Percentiles rank a stretch among this genome's conserved stretches.
Evolutionary conservation across 2,113 vertebrate species (phyloP).

Genomic region (Caloenas nicobarica): DNA sequence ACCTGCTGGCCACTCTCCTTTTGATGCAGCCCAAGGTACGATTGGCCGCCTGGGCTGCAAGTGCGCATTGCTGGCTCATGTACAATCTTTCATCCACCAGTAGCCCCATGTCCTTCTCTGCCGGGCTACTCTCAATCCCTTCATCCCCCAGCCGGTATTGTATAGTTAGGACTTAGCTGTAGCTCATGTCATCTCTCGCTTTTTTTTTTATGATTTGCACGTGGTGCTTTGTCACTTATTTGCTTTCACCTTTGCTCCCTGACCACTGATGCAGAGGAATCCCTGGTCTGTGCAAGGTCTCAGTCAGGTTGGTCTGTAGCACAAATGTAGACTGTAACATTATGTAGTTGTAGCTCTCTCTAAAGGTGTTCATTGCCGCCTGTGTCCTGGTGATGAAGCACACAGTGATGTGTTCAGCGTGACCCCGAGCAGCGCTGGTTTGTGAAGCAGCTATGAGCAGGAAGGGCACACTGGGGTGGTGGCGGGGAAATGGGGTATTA

Average conservation of each 20-base stretch:
- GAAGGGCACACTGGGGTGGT: rapidly evolving
- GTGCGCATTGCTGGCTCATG: no score
- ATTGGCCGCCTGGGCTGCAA: no score
- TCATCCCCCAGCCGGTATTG: background rate
- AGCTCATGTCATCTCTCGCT: background rate
- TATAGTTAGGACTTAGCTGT: background rate
- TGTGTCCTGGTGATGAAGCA: background rate
- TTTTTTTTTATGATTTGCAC: background rate
- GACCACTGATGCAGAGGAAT: rapidly evolving
- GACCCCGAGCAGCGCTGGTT: background rate
- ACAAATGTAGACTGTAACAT: background rate
- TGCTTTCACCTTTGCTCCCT: background rate
- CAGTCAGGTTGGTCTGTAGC: rapidly evolving
- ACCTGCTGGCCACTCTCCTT: no score
- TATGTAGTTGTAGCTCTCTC: background rate
- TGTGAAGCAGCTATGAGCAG: background rate
- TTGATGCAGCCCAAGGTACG: no score
- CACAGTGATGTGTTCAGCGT: rapidly evolving
- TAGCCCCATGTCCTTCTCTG: no score
- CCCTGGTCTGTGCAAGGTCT: background rate
- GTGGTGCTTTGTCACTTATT: background rate
- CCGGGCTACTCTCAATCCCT: no score
- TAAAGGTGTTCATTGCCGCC: background rate
- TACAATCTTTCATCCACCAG: no score
- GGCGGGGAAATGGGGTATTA: rapidly evolving